Conservation (phyloP, 2,888 invertebrate genomes). For the Tetragnatha montana region DNA sequence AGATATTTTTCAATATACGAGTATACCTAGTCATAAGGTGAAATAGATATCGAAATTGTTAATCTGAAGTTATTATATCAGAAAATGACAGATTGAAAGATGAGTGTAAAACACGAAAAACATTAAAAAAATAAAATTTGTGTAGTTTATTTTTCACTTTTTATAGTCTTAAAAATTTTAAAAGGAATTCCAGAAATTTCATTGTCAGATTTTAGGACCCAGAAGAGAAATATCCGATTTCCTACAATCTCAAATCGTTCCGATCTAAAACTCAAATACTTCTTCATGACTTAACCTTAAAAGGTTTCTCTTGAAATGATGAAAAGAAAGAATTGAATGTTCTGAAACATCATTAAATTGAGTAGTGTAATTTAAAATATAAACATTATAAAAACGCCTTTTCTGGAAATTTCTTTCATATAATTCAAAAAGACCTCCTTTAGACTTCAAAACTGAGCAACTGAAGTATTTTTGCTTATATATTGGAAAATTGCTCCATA, state of each 20-base stretch:
- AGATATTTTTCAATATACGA: too few relatives aligned
- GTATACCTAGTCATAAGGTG: too few relatives aligned
- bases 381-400: background rate
- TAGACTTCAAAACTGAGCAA: background rate
- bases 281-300: background rate
- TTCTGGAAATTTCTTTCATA: background rate
- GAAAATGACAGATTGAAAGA: too few relatives aligned
- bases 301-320: background rate
- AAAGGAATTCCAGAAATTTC: background rate
- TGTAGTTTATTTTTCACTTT: background rate
- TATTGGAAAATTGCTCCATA: slow-evolving; percentile 6
- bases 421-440: background rate
- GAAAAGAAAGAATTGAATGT: background rate
- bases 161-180: background rate
- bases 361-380: background rate
- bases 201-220: background rate
- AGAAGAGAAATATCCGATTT: background rate
- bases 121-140: too few relatives aligned
- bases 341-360: background rate
- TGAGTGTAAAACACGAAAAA: too few relatives aligned
- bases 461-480: slow-evolving; percentile 1
- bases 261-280: background rate
- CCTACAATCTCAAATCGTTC: background rate
- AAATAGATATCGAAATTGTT: too few relatives aligned
- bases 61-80: too few relatives aligned